Percentiles rank a stretch among this genome's conserved stretches.
These are phyloP conservation scores for Caenorhabditis angaria DNA, from an alignment of 2,888 invertebrate species.

Conservation along the genomic window DNA sequence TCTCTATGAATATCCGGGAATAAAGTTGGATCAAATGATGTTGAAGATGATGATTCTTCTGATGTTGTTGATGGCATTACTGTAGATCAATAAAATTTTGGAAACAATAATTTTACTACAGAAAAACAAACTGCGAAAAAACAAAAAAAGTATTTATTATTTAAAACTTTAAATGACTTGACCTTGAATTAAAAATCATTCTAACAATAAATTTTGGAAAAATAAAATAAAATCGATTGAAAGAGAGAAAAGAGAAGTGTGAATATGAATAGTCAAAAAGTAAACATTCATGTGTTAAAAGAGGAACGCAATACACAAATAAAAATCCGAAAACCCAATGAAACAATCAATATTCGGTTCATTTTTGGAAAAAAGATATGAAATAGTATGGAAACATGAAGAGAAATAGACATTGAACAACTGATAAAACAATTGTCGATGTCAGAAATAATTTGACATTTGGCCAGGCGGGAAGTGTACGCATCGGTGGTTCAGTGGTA, in stretches of 20 bases:
- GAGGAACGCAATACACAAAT: not conserved
- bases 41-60: conserved; percentile 32
- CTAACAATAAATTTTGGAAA: not conserved
- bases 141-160: too few relatives aligned
- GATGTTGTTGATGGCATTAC: conserved; percentile 29
- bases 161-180: too few relatives aligned
- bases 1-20: conserved; percentile 61
- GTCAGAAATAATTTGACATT: too few relatives aligned
- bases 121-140: too few relatives aligned
- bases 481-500: conserved; percentile 68
- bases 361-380: not conserved
- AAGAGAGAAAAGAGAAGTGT: too few relatives aligned
- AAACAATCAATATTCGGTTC: not conserved
- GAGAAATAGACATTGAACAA: not conserved
- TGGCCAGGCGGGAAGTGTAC: not conserved
- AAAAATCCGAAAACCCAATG: not conserved
- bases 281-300: not conserved
- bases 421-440: not conserved
- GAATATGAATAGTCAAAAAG: not conserved
- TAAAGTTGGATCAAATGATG: conserved; percentile 5
- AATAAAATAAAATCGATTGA: not conserved
- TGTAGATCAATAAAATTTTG: too few relatives aligned
- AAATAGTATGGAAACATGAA: not conserved
- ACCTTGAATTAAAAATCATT: too few relatives aligned
- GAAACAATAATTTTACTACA: too few relatives aligned